These are phyloP conservation scores for Paraplagusia blochii DNA, from an alignment of 2,113 vertebrate species.

Conservation along the genomic window DNA sequence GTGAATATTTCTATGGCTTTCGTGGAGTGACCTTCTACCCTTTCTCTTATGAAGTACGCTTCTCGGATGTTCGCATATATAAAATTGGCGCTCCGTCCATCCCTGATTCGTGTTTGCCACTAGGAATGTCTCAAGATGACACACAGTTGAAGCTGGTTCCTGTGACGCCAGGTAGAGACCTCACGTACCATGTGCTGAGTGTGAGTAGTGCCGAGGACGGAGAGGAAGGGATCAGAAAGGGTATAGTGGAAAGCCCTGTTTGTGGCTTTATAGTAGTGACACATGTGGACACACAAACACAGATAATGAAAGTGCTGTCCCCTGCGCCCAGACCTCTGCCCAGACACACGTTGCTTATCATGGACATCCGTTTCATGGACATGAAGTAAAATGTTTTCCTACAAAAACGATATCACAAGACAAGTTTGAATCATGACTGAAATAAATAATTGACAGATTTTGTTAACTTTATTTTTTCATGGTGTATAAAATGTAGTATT, in stretches of 20 bases:
- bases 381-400: conserved; percentile 67
- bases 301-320: conserved; percentile 92
- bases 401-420: background rate
- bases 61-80: conserved; percentile 96
- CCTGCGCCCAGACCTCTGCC: conserved; percentile 91
- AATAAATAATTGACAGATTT: background rate
- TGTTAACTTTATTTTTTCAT: conserved; percentile 9
- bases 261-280: conserved; percentile 97
- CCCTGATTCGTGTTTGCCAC: conserved; percentile 93
- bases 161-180: conserved; percentile 90
- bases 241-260: conserved; percentile 86
- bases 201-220: conserved; percentile 88
- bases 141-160: conserved; percentile 97
- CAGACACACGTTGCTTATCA: conserved; percentile 92
- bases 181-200: conserved; percentile 94
- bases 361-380: conserved; percentile 99
- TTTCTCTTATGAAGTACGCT: conserved; percentile 94
- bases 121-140: conserved; percentile 98
- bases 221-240: conserved; percentile 73
- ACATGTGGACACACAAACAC: conserved; percentile 87
- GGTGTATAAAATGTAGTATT: background rate
- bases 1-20: conserved; percentile 97
- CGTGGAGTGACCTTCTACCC: conserved; percentile 89
- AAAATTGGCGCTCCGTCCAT: conserved; percentile 97
- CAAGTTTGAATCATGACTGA: background rate